Percentiles rank a stretch among this genome's conserved stretches.
Evolutionary conservation across 2,113 vertebrate genomes (phyloP).

Genomic region (Indri indri): DNA sequence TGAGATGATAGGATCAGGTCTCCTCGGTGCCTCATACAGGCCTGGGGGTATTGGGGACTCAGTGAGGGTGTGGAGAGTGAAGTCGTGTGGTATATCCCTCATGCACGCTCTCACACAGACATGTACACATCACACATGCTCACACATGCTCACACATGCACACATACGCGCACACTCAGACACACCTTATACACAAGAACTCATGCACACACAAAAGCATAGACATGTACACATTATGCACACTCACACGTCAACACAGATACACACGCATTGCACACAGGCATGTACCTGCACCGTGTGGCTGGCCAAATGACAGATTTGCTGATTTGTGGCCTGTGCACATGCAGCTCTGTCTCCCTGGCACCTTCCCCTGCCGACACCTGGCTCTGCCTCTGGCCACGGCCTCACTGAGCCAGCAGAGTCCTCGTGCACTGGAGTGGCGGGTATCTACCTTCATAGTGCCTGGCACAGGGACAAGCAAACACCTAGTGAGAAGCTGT

Average conservation of each 20-base stretch:
- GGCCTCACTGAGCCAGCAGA: not conserved
- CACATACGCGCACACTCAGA: not conserved
- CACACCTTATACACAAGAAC: not conserved
- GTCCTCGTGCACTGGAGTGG: accelerated
- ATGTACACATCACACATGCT: not conserved
- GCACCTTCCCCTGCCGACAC: accelerated
- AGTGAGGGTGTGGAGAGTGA: not conserved
- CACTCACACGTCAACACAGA: not conserved
- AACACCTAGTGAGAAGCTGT: too few relatives aligned
- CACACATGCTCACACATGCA: not conserved
- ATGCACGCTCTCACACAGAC: not conserved
- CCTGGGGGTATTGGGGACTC: not conserved
- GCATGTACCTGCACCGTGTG: not conserved
- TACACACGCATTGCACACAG: not conserved
- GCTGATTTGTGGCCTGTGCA: not conserved
- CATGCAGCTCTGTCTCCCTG: accelerated
- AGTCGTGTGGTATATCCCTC: accelerated
- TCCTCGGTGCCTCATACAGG: not conserved
- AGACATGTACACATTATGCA: not conserved
- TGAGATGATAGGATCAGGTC: too few relatives aligned
- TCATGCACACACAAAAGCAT: not conserved
- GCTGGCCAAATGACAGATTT: accelerated
- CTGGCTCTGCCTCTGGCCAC: accelerated
- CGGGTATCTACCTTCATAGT: accelerated
- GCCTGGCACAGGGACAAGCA: accelerated